A percentile compares a stretch with the other conserved stretches of the same genome.
These are phyloP conservation scores for Odontamblyopus rebecca DNA, from an alignment of 2,797 vertebrate species.

Conservation along the genomic window DNA sequence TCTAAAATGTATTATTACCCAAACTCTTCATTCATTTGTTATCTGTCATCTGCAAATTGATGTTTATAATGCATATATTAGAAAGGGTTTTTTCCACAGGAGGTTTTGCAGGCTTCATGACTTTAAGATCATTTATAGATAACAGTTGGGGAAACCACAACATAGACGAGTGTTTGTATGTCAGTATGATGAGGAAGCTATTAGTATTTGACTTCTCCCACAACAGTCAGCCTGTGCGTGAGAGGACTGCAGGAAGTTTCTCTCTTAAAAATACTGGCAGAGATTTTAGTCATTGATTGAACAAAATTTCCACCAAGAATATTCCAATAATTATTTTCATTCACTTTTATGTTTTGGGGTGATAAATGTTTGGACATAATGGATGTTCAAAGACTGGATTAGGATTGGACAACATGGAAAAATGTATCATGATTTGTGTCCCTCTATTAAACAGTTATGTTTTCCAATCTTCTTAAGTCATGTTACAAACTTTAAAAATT, in stretches of 20 bases:
- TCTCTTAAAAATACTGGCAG: slow-evolving; percentile 24
- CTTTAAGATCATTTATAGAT: slow-evolving; percentile 49
- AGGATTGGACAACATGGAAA: no score
- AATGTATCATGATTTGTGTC: no score
- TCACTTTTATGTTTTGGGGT: not conserved
- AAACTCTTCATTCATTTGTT: slow-evolving; percentile 30
- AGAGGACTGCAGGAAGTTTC: slow-evolving; percentile 19
- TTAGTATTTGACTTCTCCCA: slow-evolving; percentile 36
- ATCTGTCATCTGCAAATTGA: slow-evolving; percentile 32
- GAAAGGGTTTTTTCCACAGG: slow-evolving; percentile 22
- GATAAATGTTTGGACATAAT: not conserved
- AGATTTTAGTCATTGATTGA: not conserved
- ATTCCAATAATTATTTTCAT: not conserved
- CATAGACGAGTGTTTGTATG: slow-evolving; percentile 26
- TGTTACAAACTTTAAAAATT: no score
- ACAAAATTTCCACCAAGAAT: not conserved
- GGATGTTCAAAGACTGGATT: not conserved
- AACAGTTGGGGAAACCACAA: slow-evolving; percentile 58
- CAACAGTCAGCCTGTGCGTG: slow-evolving; percentile 26
- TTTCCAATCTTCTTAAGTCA: no score
- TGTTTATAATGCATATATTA: slow-evolving; percentile 33
- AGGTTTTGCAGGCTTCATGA: slow-evolving; percentile 27
- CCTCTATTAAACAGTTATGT: no score
- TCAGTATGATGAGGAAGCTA: slow-evolving; percentile 22
- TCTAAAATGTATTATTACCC: slow-evolving; percentile 33